Conservation (phyloP, 2,888 invertebrate genomes). For the Oasisia sp. region DNA sequence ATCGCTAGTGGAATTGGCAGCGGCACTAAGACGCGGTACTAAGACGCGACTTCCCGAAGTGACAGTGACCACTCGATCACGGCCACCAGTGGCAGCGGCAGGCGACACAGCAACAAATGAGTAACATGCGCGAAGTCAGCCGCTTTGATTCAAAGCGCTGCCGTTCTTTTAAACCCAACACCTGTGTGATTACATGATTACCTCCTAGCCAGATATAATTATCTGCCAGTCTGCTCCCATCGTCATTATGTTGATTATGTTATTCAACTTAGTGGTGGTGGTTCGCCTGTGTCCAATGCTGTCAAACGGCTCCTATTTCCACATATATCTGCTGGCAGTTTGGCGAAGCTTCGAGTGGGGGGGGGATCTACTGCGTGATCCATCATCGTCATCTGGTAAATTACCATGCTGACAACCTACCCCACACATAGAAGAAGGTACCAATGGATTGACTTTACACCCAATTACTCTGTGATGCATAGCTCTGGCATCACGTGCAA, state of each 20-base stretch:
- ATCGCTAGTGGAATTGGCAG: background rate
- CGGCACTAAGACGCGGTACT: background rate
- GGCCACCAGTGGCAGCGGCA: background rate
- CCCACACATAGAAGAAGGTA: background rate
- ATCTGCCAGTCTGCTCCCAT: background rate
- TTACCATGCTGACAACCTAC: background rate
- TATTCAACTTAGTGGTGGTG: background rate
- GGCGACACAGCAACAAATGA: background rate
- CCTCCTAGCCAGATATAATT: slow-evolving; percentile 13
- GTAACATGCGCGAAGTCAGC: background rate
- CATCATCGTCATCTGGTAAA: background rate
- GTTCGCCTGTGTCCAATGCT: background rate
- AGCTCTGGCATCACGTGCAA: background rate
- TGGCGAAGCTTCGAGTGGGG: background rate
- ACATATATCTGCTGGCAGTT: background rate
- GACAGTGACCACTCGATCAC: background rate
- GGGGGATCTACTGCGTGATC: background rate
- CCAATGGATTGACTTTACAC: background rate
- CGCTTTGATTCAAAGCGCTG: background rate
- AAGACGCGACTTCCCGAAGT: background rate
- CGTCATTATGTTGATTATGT: background rate
- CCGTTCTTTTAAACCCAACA: slow-evolving; percentile 11
- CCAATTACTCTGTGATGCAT: background rate
- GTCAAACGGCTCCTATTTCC: background rate
- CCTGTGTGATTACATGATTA: slow-evolving; percentile 1